These are phyloP conservation scores for Ceryle rudis DNA, from an alignment of 2,797 vertebrate genomes.

Conservation along the genomic window DNA sequence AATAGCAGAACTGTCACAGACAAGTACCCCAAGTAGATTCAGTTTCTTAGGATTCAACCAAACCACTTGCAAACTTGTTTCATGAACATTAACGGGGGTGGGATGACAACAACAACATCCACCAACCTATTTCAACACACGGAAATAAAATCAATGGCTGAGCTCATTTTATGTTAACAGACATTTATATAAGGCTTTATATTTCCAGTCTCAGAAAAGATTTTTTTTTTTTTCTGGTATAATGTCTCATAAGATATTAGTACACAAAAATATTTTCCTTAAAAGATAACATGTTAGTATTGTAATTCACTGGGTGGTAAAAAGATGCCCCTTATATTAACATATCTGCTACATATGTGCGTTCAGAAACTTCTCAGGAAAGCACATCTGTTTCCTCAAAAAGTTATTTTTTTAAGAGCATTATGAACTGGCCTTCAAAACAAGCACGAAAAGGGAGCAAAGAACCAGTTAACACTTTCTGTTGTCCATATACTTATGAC, in stretches of 20 bases:
- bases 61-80: neutral
- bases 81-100: neutral
- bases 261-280: constrained; percentile 17
- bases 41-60: neutral
- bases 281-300: neutral
- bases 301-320: neutral
- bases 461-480: neutral
- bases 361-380: neutral
- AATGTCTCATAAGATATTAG: neutral
- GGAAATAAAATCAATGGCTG: constrained; percentile 68
- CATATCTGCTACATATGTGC: neutral
- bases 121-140: constrained; percentile 50
- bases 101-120: neutral
- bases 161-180: constrained; percentile 56
- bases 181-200: neutral
- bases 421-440: neutral
- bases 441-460: neutral
- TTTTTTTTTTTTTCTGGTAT: neutral
- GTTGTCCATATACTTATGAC: neutral
- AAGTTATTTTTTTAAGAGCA: neutral
- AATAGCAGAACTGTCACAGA: neutral
- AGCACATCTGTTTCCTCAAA: neutral
- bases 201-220: neutral
- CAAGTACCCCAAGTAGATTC: neutral
- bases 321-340: neutral